These are phyloP conservation scores for Mayetiola destructor DNA, from an alignment of 2,888 invertebrate genomes.

Conservation along the genomic window DNA sequence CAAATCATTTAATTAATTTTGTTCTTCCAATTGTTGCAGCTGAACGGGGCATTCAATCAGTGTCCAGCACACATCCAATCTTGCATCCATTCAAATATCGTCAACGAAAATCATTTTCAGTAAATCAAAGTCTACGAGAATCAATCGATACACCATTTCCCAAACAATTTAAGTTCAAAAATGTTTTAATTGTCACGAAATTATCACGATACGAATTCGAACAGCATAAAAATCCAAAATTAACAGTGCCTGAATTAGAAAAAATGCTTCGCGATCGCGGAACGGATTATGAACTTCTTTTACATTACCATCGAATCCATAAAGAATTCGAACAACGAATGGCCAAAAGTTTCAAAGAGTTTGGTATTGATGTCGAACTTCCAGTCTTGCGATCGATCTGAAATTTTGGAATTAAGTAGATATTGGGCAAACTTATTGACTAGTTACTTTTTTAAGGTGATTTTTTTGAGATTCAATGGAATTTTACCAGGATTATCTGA, in stretches of 20 bases:
- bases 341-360: slow-evolving; percentile 44
- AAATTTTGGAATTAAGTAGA: too few species aligned
- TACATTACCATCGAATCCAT: slow-evolving; percentile 66
- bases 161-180: slow-evolving; percentile 32
- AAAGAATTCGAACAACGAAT: slow-evolving; percentile 55
- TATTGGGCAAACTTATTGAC: too few species aligned
- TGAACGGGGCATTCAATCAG: too few species aligned
- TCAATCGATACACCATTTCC: too few species aligned
- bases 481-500: too few species aligned
- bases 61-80: background rate
- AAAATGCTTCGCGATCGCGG: slow-evolving; percentile 47
- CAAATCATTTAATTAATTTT: too few species aligned
- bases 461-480: too few species aligned
- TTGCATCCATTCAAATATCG: slow-evolving; percentile 7
- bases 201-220: slow-evolving; percentile 88
- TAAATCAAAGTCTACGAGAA: background rate
- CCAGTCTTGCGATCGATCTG: too few species aligned
- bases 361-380: slow-evolving; percentile 65
- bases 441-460: too few species aligned
- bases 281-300: slow-evolving; percentile 68
- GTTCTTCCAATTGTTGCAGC: too few species aligned
- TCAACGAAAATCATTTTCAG: background rate
- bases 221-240: slow-evolving; percentile 49
- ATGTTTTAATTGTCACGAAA: slow-evolving; percentile 75
- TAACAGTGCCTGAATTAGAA: slow-evolving; percentile 53